A percentile compares a stretch with the other conserved stretches of the same genome.
Evolutionary conservation across 2,797 vertebrate species (phyloP).

Genomic region (Channallabes apus): DNA sequence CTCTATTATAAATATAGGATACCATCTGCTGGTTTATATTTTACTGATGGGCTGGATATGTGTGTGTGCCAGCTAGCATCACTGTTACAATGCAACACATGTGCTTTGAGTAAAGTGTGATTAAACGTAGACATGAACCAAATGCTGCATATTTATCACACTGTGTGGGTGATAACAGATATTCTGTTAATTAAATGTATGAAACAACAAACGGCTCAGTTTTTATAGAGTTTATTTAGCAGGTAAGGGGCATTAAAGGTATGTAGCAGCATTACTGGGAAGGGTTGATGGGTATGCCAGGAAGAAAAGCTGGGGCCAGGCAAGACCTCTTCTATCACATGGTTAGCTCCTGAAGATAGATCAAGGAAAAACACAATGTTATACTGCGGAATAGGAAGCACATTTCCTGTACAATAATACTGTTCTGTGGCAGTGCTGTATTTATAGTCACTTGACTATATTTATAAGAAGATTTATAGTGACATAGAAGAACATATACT

Average conservation of each 20-base stretch:
- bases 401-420: background rate
- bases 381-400: background rate
- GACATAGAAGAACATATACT: background rate
- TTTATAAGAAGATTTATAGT: too few relatives aligned
- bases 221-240: constrained; percentile 86
- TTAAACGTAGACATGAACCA: constrained; percentile 19
- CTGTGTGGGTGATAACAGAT: constrained; percentile 26
- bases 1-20: background rate
- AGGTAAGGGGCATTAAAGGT: constrained; percentile 66
- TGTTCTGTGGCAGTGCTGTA: background rate
- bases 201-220: constrained; percentile 33
- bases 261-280: constrained; percentile 77
- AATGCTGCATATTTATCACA: constrained; percentile 25
- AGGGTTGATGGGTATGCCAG: constrained; percentile 64
- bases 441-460: background rate
- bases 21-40: constrained; percentile 22
- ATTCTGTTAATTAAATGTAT: constrained; percentile 25
- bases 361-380: constrained; percentile 10
- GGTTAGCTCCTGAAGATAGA: constrained; percentile 84
- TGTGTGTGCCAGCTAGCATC: background rate
- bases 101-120: constrained; percentile 30
- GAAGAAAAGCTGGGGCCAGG: constrained; percentile 67
- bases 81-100: constrained; percentile 30
- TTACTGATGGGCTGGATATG: constrained; percentile 4
- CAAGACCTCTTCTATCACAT: constrained; percentile 78